Percentiles rank a stretch among this genome's conserved stretches.
Evolutionary conservation across 2,888 invertebrate genomes (phyloP).

Genomic region (Dryococelus australis): DNA sequence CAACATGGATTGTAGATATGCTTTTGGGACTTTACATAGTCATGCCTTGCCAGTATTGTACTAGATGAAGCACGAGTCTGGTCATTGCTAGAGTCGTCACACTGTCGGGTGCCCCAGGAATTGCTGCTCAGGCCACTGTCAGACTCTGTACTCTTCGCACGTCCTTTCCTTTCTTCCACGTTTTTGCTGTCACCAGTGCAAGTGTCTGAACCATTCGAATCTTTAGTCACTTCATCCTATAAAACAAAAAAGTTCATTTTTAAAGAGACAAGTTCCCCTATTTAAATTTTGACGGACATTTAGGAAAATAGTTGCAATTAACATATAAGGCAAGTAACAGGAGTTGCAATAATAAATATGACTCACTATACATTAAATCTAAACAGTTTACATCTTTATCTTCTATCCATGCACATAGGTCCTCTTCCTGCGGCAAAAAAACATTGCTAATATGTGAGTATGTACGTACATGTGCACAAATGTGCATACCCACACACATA

Average conservation of each 20-base stretch:
- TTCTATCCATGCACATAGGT: no score
- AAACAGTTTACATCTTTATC: no score
- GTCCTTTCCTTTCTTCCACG: background rate
- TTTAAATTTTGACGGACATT: no score
- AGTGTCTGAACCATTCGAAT: background rate
- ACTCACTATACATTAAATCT: no score
- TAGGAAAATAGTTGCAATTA: no score
- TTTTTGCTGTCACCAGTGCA: background rate
- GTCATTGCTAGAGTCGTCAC: background rate
- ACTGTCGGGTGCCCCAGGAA: background rate
- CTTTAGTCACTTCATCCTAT: background rate
- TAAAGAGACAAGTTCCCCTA: background rate
- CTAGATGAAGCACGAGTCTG: background rate
- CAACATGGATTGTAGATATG: constrained; percentile 31
- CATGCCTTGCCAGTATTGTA: background rate
- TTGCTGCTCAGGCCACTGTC: background rate
- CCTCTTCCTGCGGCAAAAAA: no score
- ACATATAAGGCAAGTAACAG: no score
- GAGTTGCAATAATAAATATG: no score
- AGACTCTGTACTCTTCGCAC: background rate
- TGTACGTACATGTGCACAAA: no score
- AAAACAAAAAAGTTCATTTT: background rate
- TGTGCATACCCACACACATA: no score
- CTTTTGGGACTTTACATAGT: background rate
- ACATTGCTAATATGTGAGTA: no score